Evolutionary conservation across 2,113 vertebrate genomes (phyloP), one percentile per base, ranked within the genome.

Genomic region (Phoxinus phoxinus): DNA sequence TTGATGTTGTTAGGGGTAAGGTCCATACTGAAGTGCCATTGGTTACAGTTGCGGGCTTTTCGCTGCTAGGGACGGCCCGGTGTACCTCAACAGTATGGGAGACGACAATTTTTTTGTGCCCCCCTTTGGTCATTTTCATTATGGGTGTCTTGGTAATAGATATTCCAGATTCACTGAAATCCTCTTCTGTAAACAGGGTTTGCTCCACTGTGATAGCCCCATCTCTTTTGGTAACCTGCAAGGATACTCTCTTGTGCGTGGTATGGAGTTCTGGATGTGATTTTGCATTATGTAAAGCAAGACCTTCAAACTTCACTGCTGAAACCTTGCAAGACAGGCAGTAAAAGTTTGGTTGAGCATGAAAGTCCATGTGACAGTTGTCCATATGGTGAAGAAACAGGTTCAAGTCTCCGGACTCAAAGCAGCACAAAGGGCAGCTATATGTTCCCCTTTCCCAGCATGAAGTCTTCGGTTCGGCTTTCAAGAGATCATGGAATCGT

Each of bases 131-230:
- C 93, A 96, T 96, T 92, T 97, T 99, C 96, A 97, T 97, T 87
- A 99, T 97, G 19, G 97, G 97, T 10, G 96, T 97, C 95, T 98
- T 99, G 90, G 96, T 97, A 83, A 98, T 95, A 85, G 97, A 96
- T 90, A 99, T 97, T 87, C 96, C 97, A 1, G 95, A 88, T 69
- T 95, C 94, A 87, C 72, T 89, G 79, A 81, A 87, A 79, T 95
- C 95, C 87, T 95, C 94, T 11, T 89, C 88, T 3, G 90, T 91
- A 81, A 94, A 93, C 84, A 96, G 81, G 71, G 93, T 97, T 91
- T 99, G 98, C 89, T 99, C 97, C 88, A 98, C 96, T 0, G 95
- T 91, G 0, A 94, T 94, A 15, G 90, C 92, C 61, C 91, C 93
- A 87, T 97, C 97, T 89, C 95, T 93, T 91, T 93, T 96, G 86